phyloP scores from a whole-genome alignment of 2,113 vertebrate genomes.

The Albula goreensis region DNA sequence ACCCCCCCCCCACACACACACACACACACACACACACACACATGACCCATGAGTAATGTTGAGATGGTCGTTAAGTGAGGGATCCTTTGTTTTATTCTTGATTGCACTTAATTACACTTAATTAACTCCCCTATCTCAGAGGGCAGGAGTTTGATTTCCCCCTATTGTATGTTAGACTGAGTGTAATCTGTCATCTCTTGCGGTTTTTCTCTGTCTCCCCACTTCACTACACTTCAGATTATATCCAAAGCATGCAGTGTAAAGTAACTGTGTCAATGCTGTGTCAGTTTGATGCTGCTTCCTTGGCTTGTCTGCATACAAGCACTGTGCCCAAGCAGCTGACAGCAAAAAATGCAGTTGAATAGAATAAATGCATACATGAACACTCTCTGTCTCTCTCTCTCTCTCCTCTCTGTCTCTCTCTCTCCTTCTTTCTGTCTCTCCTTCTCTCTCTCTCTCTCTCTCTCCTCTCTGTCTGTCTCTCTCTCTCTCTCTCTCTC shows the following conservation, averaged over 20 bases:
- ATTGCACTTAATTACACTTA: not conserved
- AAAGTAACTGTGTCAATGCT: too few relatives aligned
- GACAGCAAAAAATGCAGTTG: too few relatives aligned
- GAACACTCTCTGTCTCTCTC: not conserved
- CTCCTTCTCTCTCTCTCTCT: not conserved
- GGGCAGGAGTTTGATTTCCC: not conserved
- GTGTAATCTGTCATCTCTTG: not conserved
- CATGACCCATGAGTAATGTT: too few relatives aligned
- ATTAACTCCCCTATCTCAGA: not conserved
- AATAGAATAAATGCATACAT: too few relatives aligned
- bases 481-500: not conserved
- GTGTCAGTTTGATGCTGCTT: too few relatives aligned
- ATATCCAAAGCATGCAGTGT: too few relatives aligned
- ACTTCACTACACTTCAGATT: not conserved
- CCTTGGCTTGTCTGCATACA: too few relatives aligned
- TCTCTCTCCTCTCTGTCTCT: conserved; percentile 38
- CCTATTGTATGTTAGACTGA: not conserved
- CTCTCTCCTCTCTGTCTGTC: not conserved
- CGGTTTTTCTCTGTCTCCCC: not conserved
- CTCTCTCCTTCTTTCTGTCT: not conserved
- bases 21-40: too few relatives aligned
- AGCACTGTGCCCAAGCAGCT: too few relatives aligned
- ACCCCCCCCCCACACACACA: too few relatives aligned
- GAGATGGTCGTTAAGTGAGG: not conserved
- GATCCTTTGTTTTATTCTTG: not conserved